These are phyloP conservation scores for Rhinella marina DNA, from an alignment of 2,797 vertebrate genomes.

Conservation along the genomic window DNA sequence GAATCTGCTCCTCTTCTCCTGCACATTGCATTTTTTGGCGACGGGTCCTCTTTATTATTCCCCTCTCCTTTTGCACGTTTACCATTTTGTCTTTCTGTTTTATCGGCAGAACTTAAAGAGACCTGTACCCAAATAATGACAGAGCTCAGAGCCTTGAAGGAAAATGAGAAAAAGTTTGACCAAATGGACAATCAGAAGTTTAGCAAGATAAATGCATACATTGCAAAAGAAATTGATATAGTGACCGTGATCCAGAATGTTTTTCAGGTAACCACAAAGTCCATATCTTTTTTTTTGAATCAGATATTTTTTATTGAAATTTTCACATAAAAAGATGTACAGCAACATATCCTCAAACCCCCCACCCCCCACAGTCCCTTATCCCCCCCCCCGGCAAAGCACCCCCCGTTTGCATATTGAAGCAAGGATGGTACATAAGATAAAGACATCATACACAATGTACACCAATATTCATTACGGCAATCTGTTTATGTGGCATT, in stretches of 20 bases:
- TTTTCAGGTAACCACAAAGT: slow-evolving; percentile 72
- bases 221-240: slow-evolving; percentile 64
- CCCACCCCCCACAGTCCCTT: too few species aligned
- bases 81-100: not conserved
- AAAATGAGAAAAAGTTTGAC: slow-evolving; percentile 56
- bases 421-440: too few species aligned
- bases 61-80: not conserved
- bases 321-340: too few species aligned
- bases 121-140: slow-evolving; percentile 57
- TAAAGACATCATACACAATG: too few species aligned
- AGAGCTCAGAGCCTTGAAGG: slow-evolving; percentile 57
- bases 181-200: not conserved
- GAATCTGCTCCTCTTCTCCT: too few species aligned
- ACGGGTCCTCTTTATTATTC: too few species aligned
- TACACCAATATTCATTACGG: too few species aligned
- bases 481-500: too few species aligned
- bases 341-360: too few species aligned
- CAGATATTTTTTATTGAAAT: not conserved
- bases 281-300: not conserved
- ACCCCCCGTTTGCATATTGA: too few species aligned
- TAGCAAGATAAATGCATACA: not conserved
- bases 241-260: slow-evolving; percentile 70
- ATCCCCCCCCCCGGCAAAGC: too few species aligned
- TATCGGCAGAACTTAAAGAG: slow-evolving; percentile 70
- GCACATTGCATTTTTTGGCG: too few species aligned